Evolutionary conservation across 2,888 invertebrate species (phyloP), one percentile per base, ranked within the genome.

Genomic region (Lycaena phlaeas): DNA sequence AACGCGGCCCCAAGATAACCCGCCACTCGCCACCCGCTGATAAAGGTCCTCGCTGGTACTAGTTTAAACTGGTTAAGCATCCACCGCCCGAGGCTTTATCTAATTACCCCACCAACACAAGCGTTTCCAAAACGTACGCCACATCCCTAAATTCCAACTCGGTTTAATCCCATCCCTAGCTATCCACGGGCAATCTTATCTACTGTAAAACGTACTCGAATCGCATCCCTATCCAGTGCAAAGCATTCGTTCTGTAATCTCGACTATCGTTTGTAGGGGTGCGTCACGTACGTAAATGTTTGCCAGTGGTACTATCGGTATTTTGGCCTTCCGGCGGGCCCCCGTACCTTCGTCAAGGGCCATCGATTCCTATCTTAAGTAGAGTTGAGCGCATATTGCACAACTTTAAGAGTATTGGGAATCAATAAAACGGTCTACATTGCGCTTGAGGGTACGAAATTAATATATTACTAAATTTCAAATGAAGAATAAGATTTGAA

Each of bases 61-160:
- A 72, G 78, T 76, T 76, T 81, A 76, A 81, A 82, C 79, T 70
- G 78, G 77, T 78, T 81, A 77, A 78, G 76, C 71, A 72, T 65
- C 75, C 57, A 62, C 66, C 72, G 68, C 74, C 82, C 79, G 68
- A 67, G 81, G 82, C 78, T 76, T 75, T 77, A 79, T 76, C 78
- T 81, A 78, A 84, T 84, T 82, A 79, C 82, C 70, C 72, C 68
- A 68, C 68, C 59, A 71, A 54, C 61, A 70, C 68, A 68, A 18
- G 18, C 49, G 49, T 52, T 46, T 43, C 48, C 36, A 43, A 41
- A 55, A 54, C 52, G 51, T 46, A 48, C 45, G 18, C 4, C 18
- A 18, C 18, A 22, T n/a, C n/a, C n/a, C n/a, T n/a, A n/a, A n/a
- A n/a, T n/a, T n/a, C n/a, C n/a, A n/a, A n/a, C n/a, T n/a, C n/a